Conservation (phyloP, 2,797 vertebrate species). For the Acanthurus lineatus region DNA sequence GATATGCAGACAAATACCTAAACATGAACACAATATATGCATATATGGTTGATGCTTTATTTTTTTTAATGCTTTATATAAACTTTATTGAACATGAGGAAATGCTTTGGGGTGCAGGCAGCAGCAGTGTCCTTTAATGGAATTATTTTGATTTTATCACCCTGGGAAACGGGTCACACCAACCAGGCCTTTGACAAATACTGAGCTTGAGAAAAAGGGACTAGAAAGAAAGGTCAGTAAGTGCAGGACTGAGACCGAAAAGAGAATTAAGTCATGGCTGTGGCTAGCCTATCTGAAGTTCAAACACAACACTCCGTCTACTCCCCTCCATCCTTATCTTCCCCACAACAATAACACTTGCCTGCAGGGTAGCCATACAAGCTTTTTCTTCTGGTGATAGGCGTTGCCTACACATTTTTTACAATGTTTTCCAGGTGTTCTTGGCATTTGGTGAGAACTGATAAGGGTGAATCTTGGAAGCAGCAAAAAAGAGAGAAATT, state of each 20-base stretch:
- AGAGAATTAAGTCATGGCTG: constrained; percentile 75
- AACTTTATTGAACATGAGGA: constrained; percentile 12
- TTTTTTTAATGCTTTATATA: neutral
- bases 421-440: constrained; percentile 33
- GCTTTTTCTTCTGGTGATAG: constrained; percentile 39
- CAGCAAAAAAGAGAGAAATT: constrained; percentile 8
- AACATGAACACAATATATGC: neutral
- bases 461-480: constrained; percentile 31
- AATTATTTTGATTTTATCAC: constrained; percentile 73
- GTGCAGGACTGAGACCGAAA: constrained; percentile 70
- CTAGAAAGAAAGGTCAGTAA: constrained; percentile 76
- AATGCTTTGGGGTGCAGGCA: constrained; percentile 32
- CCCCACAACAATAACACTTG: constrained; percentile 41
- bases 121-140: constrained; percentile 33
- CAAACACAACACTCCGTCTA: constrained; percentile 62
- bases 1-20: neutral
- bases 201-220: constrained; percentile 59
- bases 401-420: constrained; percentile 7
- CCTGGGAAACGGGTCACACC: constrained; percentile 56
- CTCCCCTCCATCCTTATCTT: constrained; percentile 62
- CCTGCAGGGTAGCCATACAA: constrained; percentile 35
- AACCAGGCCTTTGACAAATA: constrained; percentile 74
- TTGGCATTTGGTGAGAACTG: constrained; percentile 48
- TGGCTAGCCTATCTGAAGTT: constrained; percentile 68
- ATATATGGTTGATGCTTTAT: neutral